Evolutionary conservation across 2,113 vertebrate genomes (phyloP).

Genomic region (Muntiacus reevesi): DNA sequence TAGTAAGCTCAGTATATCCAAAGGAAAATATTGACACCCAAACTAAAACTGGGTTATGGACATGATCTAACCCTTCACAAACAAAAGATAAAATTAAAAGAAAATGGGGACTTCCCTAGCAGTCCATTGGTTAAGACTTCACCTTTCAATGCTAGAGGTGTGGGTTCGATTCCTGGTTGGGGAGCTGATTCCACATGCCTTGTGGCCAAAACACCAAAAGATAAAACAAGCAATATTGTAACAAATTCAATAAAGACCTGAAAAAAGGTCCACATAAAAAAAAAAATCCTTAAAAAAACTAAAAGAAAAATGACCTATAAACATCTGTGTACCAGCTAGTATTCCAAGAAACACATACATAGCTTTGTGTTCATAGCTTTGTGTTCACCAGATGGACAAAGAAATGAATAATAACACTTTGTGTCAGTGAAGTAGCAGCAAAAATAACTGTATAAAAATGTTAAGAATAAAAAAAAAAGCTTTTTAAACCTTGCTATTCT

Average conservation of each 20-base stretch:
- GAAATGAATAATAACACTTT: not conserved
- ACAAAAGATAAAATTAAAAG: not conserved
- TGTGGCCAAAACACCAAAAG: not conserved
- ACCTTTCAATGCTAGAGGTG: not conserved
- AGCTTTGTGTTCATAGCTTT: not conserved
- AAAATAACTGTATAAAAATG: not conserved
- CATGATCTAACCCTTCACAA: not conserved
- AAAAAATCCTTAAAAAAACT: not conserved
- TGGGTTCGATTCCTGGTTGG: not conserved
- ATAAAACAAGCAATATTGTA: not conserved
- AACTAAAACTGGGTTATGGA: not conserved
- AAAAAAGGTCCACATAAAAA: not conserved
- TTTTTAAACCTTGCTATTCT: not conserved
- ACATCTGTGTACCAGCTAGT: not conserved
- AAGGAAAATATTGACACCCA: not conserved
- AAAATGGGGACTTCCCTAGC: not conserved
- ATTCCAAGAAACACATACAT: not conserved
- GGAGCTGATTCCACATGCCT: not conserved
- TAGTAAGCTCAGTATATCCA: not conserved
- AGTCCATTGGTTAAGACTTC: not conserved
- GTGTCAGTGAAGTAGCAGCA: not conserved
- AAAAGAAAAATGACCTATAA: not conserved
- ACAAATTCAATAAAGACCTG: not conserved
- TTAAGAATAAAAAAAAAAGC: not conserved
- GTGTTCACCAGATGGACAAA: not conserved